Percentiles rank a stretch among this genome's conserved stretches.
Conservation (phyloP, 1,140 invertebrate genomes). For the Belonocnema kinseyi region DNA sequence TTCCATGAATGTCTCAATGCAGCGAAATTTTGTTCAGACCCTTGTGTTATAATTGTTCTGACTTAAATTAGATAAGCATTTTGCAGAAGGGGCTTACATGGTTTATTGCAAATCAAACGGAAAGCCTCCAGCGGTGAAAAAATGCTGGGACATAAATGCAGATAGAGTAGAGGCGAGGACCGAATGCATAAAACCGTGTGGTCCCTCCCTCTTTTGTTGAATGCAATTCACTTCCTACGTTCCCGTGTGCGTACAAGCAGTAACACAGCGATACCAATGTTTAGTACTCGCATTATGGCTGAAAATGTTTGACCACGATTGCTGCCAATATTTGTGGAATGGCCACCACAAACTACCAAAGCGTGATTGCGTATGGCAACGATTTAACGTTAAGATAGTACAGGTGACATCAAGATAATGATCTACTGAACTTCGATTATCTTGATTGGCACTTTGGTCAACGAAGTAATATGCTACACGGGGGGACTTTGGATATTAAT, state of each 20-base stretch:
- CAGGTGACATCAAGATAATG: slow-evolving; percentile 62
- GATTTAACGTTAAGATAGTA: slow-evolving; percentile 70
- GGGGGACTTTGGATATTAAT: too few relatives aligned
- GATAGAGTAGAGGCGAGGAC: slow-evolving; percentile 53
- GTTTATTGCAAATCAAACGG: slow-evolving; percentile 70
- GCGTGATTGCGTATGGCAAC: slow-evolving; percentile 52
- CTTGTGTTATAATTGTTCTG: background rate
- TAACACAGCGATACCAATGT: slow-evolving; percentile 63
- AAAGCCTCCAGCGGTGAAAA: slow-evolving; percentile 56
- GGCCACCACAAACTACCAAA: slow-evolving; percentile 48
- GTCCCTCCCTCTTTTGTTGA: slow-evolving; percentile 43
- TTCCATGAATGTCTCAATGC: too few relatives aligned
- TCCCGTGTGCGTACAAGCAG: slow-evolving; percentile 57
- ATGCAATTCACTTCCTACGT: slow-evolving; percentile 50
- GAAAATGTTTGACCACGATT: slow-evolving; percentile 66
- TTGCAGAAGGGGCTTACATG: slow-evolving; percentile 58
- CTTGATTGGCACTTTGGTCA: too few relatives aligned
- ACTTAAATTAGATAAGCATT: slow-evolving; percentile 56
- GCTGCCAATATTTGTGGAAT: slow-evolving; percentile 57
- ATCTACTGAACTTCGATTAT: slow-evolving; percentile 41
- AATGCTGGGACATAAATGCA: slow-evolving; percentile 62
- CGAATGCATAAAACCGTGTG: slow-evolving; percentile 49
- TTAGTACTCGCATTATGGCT: slow-evolving; percentile 69
- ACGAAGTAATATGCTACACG: too few relatives aligned
- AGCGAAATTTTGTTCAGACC: too few relatives aligned